Base-by-base conservation (phyloP, 1,140 invertebrate genomes). In the Habropoda laboriosa region DNA sequence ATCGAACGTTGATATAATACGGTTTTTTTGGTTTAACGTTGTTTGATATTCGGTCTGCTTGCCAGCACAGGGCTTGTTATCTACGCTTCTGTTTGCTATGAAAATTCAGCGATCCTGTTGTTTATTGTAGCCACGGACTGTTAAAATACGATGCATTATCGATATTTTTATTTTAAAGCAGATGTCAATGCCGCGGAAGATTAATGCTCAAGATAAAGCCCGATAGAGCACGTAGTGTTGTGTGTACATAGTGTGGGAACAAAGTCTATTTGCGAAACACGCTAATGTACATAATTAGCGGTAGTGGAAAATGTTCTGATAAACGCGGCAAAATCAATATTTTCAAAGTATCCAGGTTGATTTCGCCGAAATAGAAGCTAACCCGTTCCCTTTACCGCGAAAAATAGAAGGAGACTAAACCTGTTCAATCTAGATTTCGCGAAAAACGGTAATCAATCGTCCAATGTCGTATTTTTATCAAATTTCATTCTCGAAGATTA, bases 21-120 rank as follows among this genome's bases (percentile, higher is more conserved):
- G 24, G 30, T 51, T 79, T 66, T 53, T 66, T 71, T n/a, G n/a
- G n/a, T 35, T 72, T 72, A 72, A 61, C 45, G 38, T 32, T 42
- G 55, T 61, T 78, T 40, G 67, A 60, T 47, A 35, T 27, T 57
- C 64, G 58, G 63, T 57, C 13, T 58, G 74, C 27, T 42, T 35
- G 40, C 24, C 30, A 35, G 18, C 18, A n/a, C 40, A 18, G 35
- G 16, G 27, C 45, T 38, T 30, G 68, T 60, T 72, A 73, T 61
- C 53, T 49, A 60, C 30, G 53, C n/a, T 55, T 71, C 16, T 73
- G 68, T 73, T 79, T 64, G 12, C 68, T 64, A 72, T 64, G 70
- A 64, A 72, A 73, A 79, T 73, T 72, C 58, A 45, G n/a, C 45
- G 68, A 55, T 51, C 24, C 42, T 16, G 10, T 72, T 79, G 68